Conservation (phyloP, 2,797 vertebrate species). For the Syngnathus rostellatus region DNA sequence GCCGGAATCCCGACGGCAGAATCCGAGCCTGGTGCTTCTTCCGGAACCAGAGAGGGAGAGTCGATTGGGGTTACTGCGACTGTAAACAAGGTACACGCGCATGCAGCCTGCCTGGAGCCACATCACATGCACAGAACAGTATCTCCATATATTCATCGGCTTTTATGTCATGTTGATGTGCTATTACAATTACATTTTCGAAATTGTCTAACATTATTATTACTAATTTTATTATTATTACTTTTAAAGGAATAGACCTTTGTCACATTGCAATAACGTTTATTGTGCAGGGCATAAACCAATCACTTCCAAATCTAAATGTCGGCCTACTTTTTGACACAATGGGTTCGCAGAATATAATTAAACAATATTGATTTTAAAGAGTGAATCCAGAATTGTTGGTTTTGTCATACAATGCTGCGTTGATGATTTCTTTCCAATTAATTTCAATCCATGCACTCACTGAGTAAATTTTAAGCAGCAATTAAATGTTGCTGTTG, state of each 20-base stretch:
- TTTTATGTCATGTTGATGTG: background rate
- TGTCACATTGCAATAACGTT: background rate
- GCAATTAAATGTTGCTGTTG: background rate
- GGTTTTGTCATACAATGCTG: too few species aligned
- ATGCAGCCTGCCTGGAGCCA: background rate
- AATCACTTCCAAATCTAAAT: background rate
- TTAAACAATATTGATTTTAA: background rate
- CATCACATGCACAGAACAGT: background rate
- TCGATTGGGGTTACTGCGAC: conserved; percentile 81
- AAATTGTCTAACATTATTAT: background rate
- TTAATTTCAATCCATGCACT: background rate
- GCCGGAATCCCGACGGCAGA: conserved; percentile 75
- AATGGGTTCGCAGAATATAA: background rate
- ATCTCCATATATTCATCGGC: background rate
- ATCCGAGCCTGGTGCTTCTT: conserved; percentile 81
- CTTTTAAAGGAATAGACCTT: background rate
- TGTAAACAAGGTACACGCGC: conserved; percentile 77
- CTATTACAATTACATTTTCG: background rate
- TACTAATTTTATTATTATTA: too few species aligned
- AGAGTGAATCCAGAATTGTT: too few species aligned
- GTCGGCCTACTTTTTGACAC: background rate
- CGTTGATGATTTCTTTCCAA: too few species aligned
- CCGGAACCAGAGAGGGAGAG: conserved; percentile 57
- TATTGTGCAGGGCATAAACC: background rate
- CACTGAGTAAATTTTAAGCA: background rate